Percentiles rank a stretch among this genome's conserved stretches.
These are phyloP conservation scores for Chrysocyon brachyurus DNA, from an alignment of 2,797 vertebrate species.

Conservation along the genomic window DNA sequence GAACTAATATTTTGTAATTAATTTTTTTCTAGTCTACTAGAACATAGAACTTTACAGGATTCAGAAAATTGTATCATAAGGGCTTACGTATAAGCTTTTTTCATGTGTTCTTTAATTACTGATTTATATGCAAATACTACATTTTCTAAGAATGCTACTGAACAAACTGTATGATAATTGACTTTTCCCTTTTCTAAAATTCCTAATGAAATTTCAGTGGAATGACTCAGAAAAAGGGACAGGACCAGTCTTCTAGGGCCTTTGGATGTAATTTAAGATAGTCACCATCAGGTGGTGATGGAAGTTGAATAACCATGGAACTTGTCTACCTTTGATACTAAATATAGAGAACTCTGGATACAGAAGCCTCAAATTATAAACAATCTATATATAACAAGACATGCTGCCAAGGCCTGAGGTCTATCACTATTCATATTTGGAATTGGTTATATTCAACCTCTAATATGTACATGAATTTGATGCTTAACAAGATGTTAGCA, in stretches of 20 bases:
- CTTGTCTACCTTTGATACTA: neutral
- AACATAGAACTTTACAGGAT: neutral
- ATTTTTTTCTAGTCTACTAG: neutral
- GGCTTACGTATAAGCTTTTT: neutral
- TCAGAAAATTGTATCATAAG: neutral
- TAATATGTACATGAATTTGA: neutral
- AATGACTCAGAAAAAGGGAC: neutral
- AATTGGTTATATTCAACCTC: neutral
- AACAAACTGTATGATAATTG: neutral
- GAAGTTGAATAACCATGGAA: neutral
- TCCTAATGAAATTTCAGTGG: neutral
- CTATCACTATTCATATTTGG: neutral
- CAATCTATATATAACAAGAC: neutral
- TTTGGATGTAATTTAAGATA: neutral
- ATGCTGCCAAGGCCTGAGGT: neutral
- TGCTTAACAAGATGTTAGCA: neutral
- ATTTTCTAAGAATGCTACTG: neutral
- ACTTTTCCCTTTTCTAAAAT: neutral
- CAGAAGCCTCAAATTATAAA: neutral
- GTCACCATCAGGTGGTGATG: neutral
- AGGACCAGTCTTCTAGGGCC: neutral
- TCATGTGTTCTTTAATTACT: neutral
- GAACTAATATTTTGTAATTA: constrained; percentile 34
- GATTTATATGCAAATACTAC: neutral
- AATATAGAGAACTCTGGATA: neutral